Evolutionary conservation across 1,140 invertebrate species (phyloP).

Genomic region (Gerris buenoi): DNA sequence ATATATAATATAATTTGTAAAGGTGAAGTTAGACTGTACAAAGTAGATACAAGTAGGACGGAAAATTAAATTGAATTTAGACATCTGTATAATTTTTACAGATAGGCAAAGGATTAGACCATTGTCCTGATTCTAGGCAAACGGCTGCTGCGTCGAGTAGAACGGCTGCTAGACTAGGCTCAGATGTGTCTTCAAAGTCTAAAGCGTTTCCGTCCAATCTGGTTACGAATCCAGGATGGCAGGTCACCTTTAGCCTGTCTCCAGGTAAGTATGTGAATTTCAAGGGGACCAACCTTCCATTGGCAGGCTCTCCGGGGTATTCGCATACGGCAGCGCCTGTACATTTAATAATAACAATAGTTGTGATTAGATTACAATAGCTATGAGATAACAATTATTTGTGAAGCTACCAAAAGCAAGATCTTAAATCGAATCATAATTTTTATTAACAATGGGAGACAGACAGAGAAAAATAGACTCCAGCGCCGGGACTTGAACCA

Average conservation of each 20-base stretch:
- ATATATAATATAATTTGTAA: too few species aligned
- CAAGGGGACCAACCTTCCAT: constrained; percentile 51
- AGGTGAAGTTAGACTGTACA: too few species aligned
- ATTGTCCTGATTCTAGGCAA: constrained; percentile 21
- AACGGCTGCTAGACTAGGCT: neutral
- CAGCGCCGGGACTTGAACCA: too few species aligned
- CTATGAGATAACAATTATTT: neutral
- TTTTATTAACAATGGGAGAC: too few species aligned
- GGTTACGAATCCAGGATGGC: constrained; percentile 46
- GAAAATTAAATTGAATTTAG: too few species aligned
- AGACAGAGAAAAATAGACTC: too few species aligned
- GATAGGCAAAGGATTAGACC: constrained; percentile 24
- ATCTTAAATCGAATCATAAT: too few species aligned
- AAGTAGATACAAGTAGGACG: too few species aligned
- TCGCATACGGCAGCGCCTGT: constrained; percentile 57
- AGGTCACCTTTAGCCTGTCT: constrained; percentile 53
- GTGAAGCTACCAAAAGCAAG: neutral
- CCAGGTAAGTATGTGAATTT: constrained; percentile 63
- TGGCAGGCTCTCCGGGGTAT: constrained; percentile 53
- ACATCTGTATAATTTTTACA: constrained; percentile 25
- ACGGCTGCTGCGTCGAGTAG: constrained; percentile 16
- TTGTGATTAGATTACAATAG: neutral
- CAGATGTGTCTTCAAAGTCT: constrained; percentile 10
- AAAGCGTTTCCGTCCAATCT: constrained; percentile 8
- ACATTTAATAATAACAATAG: neutral